phyloP scores from a whole-genome alignment of 2,888 invertebrate species.

The Dermolepida albohirtum region DNA sequence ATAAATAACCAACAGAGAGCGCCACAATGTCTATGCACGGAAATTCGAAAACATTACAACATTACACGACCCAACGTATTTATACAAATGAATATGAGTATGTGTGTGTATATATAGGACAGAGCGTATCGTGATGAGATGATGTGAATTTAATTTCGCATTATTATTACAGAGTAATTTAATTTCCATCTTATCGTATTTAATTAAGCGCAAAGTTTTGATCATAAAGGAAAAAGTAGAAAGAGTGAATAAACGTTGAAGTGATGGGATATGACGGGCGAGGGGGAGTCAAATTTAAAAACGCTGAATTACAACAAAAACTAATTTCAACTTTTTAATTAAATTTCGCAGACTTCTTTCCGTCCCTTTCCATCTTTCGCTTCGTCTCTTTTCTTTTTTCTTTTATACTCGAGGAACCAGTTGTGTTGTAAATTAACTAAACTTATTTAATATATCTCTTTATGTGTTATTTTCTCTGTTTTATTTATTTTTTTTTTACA shows the following conservation, averaged over 20 bases:
- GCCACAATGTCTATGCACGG: conserved; percentile 14
- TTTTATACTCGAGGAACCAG: conserved; percentile 51
- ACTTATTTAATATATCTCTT: conserved; percentile 54
- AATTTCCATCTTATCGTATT: conserved; percentile 49
- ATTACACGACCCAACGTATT: conserved; percentile 5
- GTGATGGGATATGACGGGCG: conserved; percentile 6
- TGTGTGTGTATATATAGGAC: not conserved
- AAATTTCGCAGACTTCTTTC: conserved; percentile 59
- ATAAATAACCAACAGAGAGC: conserved; percentile 33
- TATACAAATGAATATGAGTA: not conserved
- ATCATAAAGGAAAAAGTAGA: conserved; percentile 51
- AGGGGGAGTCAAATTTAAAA: conserved; percentile 61
- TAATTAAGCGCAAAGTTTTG: conserved; percentile 50
- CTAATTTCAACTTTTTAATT: conserved; percentile 67
- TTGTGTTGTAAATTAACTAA: conserved; percentile 61
- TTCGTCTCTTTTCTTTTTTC: conserved; percentile 15
- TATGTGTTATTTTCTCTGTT: conserved; percentile 37
- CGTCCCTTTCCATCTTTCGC: conserved; percentile 30
- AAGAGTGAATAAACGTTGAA: not conserved
- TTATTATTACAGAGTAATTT: conserved; percentile 43
- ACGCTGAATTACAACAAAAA: conserved; percentile 65
- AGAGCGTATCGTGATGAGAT: not conserved
- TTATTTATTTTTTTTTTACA: conserved; percentile 21
- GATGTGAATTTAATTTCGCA: conserved; percentile 29
- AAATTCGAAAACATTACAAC: conserved; percentile 16